These are phyloP conservation scores for Drosophila quinaria DNA, from an alignment of 2,888 invertebrate species.

Conservation along the genomic window DNA sequence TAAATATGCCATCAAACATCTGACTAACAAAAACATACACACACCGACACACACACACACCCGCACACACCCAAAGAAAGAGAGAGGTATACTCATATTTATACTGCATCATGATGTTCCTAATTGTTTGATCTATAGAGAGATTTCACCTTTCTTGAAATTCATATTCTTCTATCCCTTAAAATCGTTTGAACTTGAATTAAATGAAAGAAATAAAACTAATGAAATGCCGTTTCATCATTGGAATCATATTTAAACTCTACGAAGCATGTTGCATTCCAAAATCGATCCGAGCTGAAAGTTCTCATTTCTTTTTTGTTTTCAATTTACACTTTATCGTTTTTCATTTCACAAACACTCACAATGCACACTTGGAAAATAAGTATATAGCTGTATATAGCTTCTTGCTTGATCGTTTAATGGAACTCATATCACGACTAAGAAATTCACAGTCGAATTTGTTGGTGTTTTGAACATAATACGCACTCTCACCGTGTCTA, in stretches of 20 bases:
- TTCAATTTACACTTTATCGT: background rate
- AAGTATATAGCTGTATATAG: slow-evolving; percentile 56
- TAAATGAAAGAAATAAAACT: background rate
- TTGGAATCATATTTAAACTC: slow-evolving; percentile 20
- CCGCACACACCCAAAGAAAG: slow-evolving; percentile 29
- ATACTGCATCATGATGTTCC: slow-evolving; percentile 50
- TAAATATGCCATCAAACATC: slow-evolving; percentile 63
- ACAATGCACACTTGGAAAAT: slow-evolving; percentile 16
- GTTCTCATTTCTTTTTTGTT: background rate
- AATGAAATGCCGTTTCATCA: slow-evolving; percentile 10
- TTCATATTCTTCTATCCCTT: slow-evolving; percentile 29
- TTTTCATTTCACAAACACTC: slow-evolving; percentile 11
- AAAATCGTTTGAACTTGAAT: background rate
- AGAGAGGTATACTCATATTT: slow-evolving; percentile 30
- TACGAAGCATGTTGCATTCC: slow-evolving; percentile 35
- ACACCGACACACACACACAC: slow-evolving; percentile 32
- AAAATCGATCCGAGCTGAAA: slow-evolving; percentile 16
- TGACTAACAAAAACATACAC: slow-evolving; percentile 33
- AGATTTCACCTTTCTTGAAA: slow-evolving; percentile 81
- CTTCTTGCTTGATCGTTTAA: slow-evolving; percentile 61
- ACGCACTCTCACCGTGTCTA: slow-evolving; percentile 80
- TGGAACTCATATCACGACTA: slow-evolving; percentile 9
- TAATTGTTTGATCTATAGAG: slow-evolving; percentile 56
- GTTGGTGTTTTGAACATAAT: slow-evolving; percentile 65
- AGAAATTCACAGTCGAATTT: slow-evolving; percentile 50